Percentiles rank a stretch among this genome's conserved stretches.
Evolutionary conservation across 2,888 invertebrate genomes (phyloP).

Genomic region (Protonemura montana): DNA sequence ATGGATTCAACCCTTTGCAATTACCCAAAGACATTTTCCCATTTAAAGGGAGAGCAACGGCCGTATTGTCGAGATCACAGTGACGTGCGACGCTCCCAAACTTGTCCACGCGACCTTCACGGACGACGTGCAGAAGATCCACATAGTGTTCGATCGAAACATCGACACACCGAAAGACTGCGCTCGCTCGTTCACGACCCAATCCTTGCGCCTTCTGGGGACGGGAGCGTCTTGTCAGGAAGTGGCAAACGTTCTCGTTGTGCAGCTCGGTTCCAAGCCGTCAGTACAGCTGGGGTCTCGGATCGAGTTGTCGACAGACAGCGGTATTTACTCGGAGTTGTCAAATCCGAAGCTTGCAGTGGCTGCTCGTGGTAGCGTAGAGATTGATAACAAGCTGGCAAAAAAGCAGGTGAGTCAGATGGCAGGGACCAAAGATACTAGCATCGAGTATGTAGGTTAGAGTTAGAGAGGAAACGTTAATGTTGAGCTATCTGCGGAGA

Average conservation of each 20-base stretch:
- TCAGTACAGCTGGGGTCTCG: conserved; percentile 30
- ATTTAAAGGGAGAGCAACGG: conserved; percentile 36
- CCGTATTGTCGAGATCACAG: not conserved
- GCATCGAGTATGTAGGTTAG: no score
- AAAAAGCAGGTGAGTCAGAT: not conserved
- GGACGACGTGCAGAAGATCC: conserved; percentile 45
- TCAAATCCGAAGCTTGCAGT: conserved; percentile 39
- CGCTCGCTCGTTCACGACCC: conserved; percentile 35
- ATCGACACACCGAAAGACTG: conserved; percentile 47
- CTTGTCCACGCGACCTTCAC: conserved; percentile 44
- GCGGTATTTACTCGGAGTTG: conserved; percentile 33
- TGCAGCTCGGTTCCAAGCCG: conserved; percentile 41
- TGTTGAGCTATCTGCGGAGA: no score
- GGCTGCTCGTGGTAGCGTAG: conserved; percentile 35
- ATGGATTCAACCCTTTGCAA: no score
- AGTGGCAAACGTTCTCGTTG: conserved; percentile 42
- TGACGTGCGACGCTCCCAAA: conserved; percentile 47
- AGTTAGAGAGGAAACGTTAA: no score
- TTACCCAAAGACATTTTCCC: no score
- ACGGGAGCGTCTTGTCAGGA: conserved; percentile 43
- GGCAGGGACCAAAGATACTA: no score
- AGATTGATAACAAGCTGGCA: not conserved
- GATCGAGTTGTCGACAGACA: conserved; percentile 37
- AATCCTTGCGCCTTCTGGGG: conserved; percentile 44
- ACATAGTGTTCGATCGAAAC: conserved; percentile 49